Evolutionary conservation across 2,113 vertebrate species (phyloP), one percentile per base, ranked within the genome.

Genomic region (Rhizomys pruinosus): DNA sequence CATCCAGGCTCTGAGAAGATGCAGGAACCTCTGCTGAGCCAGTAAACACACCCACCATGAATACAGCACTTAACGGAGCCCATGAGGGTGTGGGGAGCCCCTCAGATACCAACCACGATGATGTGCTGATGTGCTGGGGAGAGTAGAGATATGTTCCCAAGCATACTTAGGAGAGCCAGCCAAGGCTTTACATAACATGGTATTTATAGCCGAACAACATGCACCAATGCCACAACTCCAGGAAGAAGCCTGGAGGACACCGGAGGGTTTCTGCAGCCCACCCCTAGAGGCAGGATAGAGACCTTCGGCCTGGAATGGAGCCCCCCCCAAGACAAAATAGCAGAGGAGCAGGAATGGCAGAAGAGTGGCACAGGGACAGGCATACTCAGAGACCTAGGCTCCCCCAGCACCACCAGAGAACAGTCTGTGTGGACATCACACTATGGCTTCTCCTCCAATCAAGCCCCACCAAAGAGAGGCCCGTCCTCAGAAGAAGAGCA

Each of bases 111-210:
- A 64, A 74, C 9, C 44, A 3, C 20, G 85, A 73, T 59, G 84
- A 42, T 3, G 4, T 16, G 32, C 76, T 29, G 42, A 20, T 8
- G 42, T 71, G 52, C 68, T 11, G 10, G 72, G 84, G 78, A 91
- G 44, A 44, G n/a, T 42, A 86, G 32, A 77, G 93, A 79, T 90
- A 81, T 64, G 37, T 57, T 89, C 95, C 55, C 95, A 89, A 96
- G 93, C 91, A 96, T 84, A 91, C 95, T 79, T 76, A 89, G 93
- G 94, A 66, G 78, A 95, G 95, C 92, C 69, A 92, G 0, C 42
- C 86, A 97, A 96, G 96, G 94, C 93, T 90, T 97, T 55, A 96
- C 25, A 42, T 92, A 96, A 96, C 57, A 72, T 37, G 64, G 11
- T 90, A 96, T 90, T 96, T 94, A 90, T 84, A 92, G 59, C 84